Evolutionary conservation across 2,113 vertebrate species (phyloP).

Genomic region (Trinectes maculatus): DNA sequence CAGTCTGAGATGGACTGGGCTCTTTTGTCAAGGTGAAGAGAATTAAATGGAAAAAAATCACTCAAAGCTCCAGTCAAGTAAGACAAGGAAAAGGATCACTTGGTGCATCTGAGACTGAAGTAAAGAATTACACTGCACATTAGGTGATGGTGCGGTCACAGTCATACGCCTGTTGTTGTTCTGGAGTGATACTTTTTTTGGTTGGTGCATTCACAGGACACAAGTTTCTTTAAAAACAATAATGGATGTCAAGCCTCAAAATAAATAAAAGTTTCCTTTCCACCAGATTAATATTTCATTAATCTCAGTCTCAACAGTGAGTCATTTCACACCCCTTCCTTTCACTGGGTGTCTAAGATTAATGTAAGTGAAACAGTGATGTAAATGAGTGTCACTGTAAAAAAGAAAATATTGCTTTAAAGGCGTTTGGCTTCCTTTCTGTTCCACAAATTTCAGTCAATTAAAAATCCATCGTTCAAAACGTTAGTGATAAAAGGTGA

Average conservation of each 20-base stretch:
- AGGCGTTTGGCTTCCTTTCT: conserved; percentile 20
- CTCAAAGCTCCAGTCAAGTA: conserved; percentile 41
- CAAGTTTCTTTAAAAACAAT: conserved; percentile 13
- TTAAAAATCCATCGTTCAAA: conserved; percentile 29
- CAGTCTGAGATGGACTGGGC: conserved; percentile 47
- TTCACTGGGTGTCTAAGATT: no score
- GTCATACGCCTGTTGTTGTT: conserved; percentile 14
- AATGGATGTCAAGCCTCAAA: conserved; percentile 22
- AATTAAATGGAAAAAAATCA: conserved; percentile 51
- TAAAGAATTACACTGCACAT: conserved; percentile 8
- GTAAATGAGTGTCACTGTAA: conserved; percentile 29
- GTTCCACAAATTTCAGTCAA: conserved; percentile 38
- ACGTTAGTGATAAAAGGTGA: conserved; percentile 17
- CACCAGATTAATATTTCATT: conserved; percentile 54
- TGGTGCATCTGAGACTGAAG: conserved; percentile 25
- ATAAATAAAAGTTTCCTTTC: conserved; percentile 30
- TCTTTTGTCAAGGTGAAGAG: conserved; percentile 35
- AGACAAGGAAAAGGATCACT: conserved; percentile 40
- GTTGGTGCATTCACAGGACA: conserved; percentile 28
- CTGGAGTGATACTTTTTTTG: conserved; percentile 6
- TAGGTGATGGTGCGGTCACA: neutral
- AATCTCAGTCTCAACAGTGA: conserved; percentile 36
- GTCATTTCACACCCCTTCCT: conserved; percentile 21
- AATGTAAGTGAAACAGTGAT: no score
- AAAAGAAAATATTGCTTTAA: conserved; percentile 45